Base-by-base conservation (phyloP, 2,113 vertebrate species). In the Gadus macrocephalus region DNA sequence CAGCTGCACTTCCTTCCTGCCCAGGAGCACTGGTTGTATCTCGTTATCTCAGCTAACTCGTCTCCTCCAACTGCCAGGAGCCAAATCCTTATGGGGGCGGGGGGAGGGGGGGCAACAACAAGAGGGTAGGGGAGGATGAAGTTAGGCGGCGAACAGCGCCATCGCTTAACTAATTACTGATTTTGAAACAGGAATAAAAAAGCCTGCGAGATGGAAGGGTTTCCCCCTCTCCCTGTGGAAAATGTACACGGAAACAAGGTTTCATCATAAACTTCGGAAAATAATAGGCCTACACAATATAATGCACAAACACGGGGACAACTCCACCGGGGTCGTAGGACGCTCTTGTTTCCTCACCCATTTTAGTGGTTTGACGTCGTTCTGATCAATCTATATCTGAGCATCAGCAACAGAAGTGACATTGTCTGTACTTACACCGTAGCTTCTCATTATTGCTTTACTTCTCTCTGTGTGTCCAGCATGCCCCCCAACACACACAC, bases 1-100 rank as follows among this genome's bases (percentile, higher is more conserved):
- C 76, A 64, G 80, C 80, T 87, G 80, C 8, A 83, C 89, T 92
- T 92, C 91, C 92, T 93, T 91, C 91, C 91, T 92, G 91, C 89
- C 92, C 88, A 85, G 86, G 70, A 91, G 91, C 90, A 61, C 76
- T 90, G 5, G 59, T 74, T 58, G 84, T 81, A 86, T 89, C 87
- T 91, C 81, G 87, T 89, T 91, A 91, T 84, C 81, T 81, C 72
- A 79, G 76, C 71, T 61, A 90, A 87, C 85, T 74, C 90, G 83
- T 84, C 78, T 70, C 66, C 79, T 80, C 74, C 7, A 77, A 84
- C 81, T 87, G 90, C 92, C 90, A 86, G 89, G 81, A 91, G 89
- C 89, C 79, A 86, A 84, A 87, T 86, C 64, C 74, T 78, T 79
- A 82, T 73, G 5, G 5, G 11, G 38, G n/a, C 64, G 68, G 73